Conservation (phyloP, 2,113 vertebrate species). For the Panurus biarmicus region DNA sequence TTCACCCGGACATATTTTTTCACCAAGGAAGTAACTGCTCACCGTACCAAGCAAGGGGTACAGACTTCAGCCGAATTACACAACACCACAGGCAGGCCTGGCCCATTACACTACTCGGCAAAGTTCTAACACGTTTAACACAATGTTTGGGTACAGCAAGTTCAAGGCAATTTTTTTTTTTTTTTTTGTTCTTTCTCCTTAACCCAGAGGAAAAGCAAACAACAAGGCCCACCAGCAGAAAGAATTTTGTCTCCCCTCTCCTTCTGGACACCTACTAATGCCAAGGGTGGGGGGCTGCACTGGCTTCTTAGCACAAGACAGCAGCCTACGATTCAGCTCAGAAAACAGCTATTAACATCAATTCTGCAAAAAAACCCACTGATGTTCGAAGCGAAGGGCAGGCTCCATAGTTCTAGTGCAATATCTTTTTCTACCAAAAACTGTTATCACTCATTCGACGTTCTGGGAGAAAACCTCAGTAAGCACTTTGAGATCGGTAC, state of each 20-base stretch:
- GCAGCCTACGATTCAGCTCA: neutral
- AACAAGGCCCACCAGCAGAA: neutral
- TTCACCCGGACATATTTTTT: neutral
- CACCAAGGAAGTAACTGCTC: neutral
- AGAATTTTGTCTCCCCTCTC: neutral
- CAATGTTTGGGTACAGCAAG: neutral
- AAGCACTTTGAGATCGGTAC: neutral
- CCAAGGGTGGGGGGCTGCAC: neutral
- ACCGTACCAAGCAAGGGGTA: neutral
- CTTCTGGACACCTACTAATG: neutral
- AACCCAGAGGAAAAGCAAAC: neutral
- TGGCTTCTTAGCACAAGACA: neutral
- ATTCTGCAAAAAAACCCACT: neutral
- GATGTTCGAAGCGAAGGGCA: neutral
- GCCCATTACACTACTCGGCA: neutral
- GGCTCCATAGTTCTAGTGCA: neutral
- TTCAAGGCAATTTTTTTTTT: neutral
- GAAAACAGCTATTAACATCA: neutral
- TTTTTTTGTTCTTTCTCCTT: neutral
- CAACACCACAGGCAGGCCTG: neutral
- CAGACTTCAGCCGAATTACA: neutral
- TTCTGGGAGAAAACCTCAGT: neutral
- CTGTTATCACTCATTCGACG: rapidly evolving
- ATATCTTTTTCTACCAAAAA: neutral
- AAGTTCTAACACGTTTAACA: neutral